Conservation (phyloP, 1,140 invertebrate genomes). For the Leptinotarsa undecemlineata region DNA sequence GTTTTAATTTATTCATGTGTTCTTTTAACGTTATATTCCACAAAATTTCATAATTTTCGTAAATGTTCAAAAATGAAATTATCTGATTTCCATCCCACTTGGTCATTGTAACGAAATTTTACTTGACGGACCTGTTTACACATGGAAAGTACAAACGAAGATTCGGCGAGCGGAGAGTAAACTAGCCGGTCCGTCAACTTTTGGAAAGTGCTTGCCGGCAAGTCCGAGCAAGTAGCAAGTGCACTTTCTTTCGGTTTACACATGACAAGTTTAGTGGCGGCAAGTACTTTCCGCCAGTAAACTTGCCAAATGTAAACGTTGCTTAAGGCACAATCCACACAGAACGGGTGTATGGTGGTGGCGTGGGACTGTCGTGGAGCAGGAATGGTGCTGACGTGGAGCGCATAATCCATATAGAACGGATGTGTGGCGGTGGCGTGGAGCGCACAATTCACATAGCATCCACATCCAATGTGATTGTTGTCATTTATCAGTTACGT, state of each 20-base stretch:
- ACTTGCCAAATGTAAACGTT: constrained; percentile 19
- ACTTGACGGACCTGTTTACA: not conserved
- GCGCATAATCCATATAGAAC: no score
- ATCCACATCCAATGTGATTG: no score
- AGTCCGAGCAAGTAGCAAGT: constrained; percentile 8
- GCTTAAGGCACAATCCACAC: not conserved
- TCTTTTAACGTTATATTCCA: not conserved
- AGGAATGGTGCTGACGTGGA: no score
- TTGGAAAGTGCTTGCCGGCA: constrained; percentile 9
- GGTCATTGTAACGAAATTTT: not conserved
- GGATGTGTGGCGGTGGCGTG: no score
- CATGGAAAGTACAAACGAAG: constrained; percentile 15
- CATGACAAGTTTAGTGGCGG: constrained; percentile 21
- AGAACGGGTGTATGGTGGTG: no score
- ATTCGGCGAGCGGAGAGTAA: constrained; percentile 20
- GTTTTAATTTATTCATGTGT: not conserved
- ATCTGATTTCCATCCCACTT: constrained; percentile 11
- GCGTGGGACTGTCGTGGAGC: no score
- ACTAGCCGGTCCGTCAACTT: constrained; percentile 26
- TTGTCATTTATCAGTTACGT: no score
- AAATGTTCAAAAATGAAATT: not conserved
- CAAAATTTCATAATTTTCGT: not conserved
- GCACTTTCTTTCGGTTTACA: constrained; percentile 13
- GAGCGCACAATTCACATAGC: no score
- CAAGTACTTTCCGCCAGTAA: constrained; percentile 14